Conservation (phyloP, 1,140 invertebrate species). For the Drosophila albomicans region DNA sequence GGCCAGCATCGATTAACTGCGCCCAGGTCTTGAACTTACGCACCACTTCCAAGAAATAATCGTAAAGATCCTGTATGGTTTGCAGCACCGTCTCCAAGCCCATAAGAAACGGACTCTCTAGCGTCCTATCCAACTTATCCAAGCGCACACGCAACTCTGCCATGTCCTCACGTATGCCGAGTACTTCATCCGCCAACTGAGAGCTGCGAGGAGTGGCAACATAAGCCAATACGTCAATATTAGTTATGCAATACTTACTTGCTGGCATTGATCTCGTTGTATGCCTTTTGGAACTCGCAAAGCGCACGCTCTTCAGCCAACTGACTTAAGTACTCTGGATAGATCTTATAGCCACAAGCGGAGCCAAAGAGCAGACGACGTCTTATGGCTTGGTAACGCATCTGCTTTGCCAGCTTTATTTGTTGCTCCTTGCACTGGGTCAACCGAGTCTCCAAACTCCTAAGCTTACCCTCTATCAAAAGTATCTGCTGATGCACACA, state of each 20-base stretch:
- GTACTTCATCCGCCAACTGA: conserved; percentile 32
- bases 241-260: conserved; percentile 41
- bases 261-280: conserved; percentile 51
- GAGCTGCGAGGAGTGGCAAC: background rate
- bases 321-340: conserved; percentile 64
- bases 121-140: conserved; percentile 45
- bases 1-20: conserved; percentile 60
- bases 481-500: conserved; percentile 68
- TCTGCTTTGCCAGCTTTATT: conserved; percentile 48
- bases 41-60: conserved; percentile 62
- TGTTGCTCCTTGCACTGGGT: conserved; percentile 35
- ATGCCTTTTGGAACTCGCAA: conserved; percentile 61
- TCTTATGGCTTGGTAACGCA: conserved; percentile 64
- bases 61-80: conserved; percentile 56
- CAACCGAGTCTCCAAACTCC: conserved; percentile 26
- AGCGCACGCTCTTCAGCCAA: conserved; percentile 60
- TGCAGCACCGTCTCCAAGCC: conserved; percentile 42
- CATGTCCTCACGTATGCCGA: conserved; percentile 38
- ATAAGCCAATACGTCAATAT: background rate
- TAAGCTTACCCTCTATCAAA: conserved; percentile 34
- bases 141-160: conserved; percentile 49
- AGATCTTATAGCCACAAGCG: conserved; percentile 54
- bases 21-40: conserved; percentile 63
- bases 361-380: conserved; percentile 48
- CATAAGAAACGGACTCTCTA: conserved; percentile 45